Evolutionary conservation across 1,140 invertebrate genomes (phyloP), one percentile per base, ranked within the genome.

Genomic region (Lasioglossum baleicum): DNA sequence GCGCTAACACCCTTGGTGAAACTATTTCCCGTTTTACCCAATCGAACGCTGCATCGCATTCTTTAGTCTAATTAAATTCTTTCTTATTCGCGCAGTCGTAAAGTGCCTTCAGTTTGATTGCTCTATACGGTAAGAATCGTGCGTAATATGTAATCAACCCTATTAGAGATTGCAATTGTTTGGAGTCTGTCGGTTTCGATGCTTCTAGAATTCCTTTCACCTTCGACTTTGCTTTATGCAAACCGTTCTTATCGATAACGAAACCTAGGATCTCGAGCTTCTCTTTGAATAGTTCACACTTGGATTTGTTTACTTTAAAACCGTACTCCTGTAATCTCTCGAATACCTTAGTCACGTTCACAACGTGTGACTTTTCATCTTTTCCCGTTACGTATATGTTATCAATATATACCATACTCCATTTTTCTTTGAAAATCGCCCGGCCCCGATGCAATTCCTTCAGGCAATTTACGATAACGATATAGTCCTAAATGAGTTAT

Each of bases 341-440:
- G 20, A 85, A 83, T 22, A 89, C 86, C 44, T 61, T 60, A 67
- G 82, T 20, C 60, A 88, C 77, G 51, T 87, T 82, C 15, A 56
- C 67, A 48, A 67, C 44, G 22, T 83, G 58, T 76, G 87, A 83
- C 60, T 87, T 80, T 20, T 86, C 66, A 65, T 63, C 86, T 53
- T 56, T 80, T 13, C 86, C 86, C 17, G 83, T 83, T 20, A 91
- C 72, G 58, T 86, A 79, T 74, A 91, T 83, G 71, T 91, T 88
- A 61, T 90, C 88, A 0, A 88, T 48, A 75, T 87, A 90, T 51
- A 69, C 78, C 35, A 83, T 70, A 22, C 67, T 93, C 89, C 83
- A 93, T 90, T 22, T 89, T 83, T 22, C 86, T 73, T 81, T 93
- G 92, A 67, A 91, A 92, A 42, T 89, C 87, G 13, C 74, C 74